These are phyloP conservation scores for Leuciscus idus DNA, from an alignment of 2,113 vertebrate species.

Conservation along the genomic window DNA sequence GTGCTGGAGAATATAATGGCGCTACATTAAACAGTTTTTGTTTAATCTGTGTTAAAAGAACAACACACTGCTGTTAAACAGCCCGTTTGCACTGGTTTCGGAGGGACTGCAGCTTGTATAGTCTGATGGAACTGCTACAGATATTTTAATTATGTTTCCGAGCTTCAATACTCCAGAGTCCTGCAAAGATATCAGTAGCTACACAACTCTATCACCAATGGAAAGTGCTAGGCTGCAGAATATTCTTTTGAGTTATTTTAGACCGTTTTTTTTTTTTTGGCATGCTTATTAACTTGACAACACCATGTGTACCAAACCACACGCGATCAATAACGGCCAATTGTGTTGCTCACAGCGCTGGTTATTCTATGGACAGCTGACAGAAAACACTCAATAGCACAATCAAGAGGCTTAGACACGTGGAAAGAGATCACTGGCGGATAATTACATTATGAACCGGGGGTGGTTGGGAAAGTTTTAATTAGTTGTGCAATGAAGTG, in stretches of 20 bases:
- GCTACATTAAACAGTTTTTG: not conserved
- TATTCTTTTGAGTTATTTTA: not conserved
- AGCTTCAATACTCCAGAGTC: not conserved
- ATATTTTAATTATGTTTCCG: constrained; percentile 6
- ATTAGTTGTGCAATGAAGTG: constrained; percentile 67
- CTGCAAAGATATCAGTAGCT: not conserved
- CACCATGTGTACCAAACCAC: not conserved
- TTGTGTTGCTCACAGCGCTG: constrained; percentile 42
- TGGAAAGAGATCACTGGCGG: constrained; percentile 57
- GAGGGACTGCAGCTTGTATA: constrained; percentile 6
- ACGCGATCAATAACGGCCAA: constrained; percentile 46
- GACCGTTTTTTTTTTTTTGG: not conserved
- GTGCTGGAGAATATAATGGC: not conserved
- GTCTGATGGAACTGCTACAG: not conserved
- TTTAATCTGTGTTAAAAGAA: not conserved
- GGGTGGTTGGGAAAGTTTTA: constrained; percentile 62
- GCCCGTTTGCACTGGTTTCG: not conserved
- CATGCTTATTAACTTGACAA: not conserved
- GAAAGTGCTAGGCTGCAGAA: not conserved
- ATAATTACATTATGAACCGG: constrained; percentile 67
- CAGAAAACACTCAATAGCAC: constrained; percentile 54
- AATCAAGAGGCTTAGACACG: constrained; percentile 23
- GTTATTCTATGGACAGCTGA: constrained; percentile 59
- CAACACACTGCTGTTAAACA: not conserved
- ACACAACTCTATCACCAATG: not conserved